Evolutionary conservation across 2,113 vertebrate genomes (phyloP).

Genomic region (Hassar affinis): DNA sequence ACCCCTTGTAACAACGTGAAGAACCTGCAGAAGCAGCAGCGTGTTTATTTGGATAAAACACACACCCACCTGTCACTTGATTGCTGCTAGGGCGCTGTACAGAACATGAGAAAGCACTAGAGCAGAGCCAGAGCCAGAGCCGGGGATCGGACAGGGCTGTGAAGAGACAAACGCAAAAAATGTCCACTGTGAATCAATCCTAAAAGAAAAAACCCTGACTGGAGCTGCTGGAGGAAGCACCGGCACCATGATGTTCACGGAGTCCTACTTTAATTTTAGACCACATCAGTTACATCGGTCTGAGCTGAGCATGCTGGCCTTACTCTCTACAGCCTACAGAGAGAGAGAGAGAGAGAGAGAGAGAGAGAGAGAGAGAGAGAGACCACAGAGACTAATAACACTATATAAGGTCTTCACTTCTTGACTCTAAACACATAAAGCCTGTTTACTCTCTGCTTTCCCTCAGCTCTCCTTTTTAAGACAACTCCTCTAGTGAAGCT

Average conservation of each 20-base stretch:
- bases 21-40: background rate
- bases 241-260: background rate
- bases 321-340: background rate
- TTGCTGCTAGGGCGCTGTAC: background rate
- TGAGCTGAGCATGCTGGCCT: background rate
- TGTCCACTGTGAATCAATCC: background rate
- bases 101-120: background rate
- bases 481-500: slow-evolving; percentile 34
- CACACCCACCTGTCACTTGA: background rate
- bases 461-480: slow-evolving; percentile 58
- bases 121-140: background rate
- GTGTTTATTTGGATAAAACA: background rate
- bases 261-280: slow-evolving; percentile 6
- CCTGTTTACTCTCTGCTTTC: slow-evolving; percentile 53
- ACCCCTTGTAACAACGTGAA: background rate
- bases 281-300: background rate
- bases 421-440: slow-evolving; percentile 40
- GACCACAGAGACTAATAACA: slow-evolving; percentile 40
- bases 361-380: background rate
- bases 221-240: background rate
- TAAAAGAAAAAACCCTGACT: background rate
- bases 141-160: background rate
- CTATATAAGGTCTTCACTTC: slow-evolving; percentile 66
- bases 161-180: background rate
- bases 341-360: background rate